Evolutionary conservation across 2,888 invertebrate species (phyloP).

Genomic region (Rugalucina vietnamica): DNA sequence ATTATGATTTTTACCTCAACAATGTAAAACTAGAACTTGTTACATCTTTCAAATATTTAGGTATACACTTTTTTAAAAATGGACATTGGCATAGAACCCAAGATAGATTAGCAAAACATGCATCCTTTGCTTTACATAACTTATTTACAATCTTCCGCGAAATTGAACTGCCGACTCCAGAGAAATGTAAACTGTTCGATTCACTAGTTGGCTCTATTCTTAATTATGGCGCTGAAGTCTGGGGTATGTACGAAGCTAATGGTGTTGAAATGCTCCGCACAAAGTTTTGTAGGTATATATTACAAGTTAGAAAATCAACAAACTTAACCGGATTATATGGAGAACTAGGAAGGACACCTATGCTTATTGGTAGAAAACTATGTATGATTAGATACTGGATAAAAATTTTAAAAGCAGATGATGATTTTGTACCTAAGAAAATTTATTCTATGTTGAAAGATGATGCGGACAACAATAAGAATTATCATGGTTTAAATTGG

Average conservation of each 20-base stretch:
- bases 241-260: not conserved
- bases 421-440: not conserved
- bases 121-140: not conserved
- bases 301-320: not conserved
- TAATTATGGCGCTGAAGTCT: no score
- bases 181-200: not conserved
- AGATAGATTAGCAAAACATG: not conserved
- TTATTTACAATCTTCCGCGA: not conserved
- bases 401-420: not conserved
- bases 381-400: not conserved
- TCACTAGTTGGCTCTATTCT: no score
- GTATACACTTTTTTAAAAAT: not conserved
- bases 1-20: not conserved
- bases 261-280: not conserved
- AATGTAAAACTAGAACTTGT: not conserved
- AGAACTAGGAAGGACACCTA: not conserved
- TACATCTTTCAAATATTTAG: constrained; percentile 14
- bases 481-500: not conserved
- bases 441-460: not conserved
- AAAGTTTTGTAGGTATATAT: constrained; percentile 1
- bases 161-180: not conserved
- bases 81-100: not conserved
- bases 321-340: not conserved
- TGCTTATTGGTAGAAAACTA: not conserved
- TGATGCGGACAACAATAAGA: not conserved